A percentile compares a stretch with the other conserved stretches of the same genome.
Evolutionary conservation across 2,888 invertebrate genomes (phyloP).

Genomic region (Autographa pulchrina): DNA sequence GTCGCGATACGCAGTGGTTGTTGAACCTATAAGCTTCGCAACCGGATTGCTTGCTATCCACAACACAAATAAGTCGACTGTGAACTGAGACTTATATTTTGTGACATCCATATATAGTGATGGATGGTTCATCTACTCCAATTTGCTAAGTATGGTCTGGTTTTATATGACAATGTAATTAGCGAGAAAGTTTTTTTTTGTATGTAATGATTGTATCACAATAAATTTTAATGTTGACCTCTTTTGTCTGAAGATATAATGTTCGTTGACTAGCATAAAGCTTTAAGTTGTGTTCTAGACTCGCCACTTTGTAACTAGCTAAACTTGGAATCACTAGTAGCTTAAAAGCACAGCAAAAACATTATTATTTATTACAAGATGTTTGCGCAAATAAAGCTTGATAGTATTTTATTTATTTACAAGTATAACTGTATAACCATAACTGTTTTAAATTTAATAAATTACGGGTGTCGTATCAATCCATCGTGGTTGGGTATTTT

Average conservation of each 20-base stretch:
- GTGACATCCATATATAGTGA: neutral
- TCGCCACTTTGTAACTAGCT: neutral
- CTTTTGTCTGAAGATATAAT: neutral
- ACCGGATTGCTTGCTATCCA: constrained; percentile 18
- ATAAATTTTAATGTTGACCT: neutral
- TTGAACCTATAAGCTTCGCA: constrained; percentile 28
- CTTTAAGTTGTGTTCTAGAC: no score
- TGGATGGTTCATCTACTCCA: neutral
- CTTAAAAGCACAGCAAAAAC: neutral
- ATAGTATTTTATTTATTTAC: neutral
- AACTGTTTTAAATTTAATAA: neutral
- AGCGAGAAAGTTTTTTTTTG: neutral
- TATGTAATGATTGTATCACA: neutral
- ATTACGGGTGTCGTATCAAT: neutral
- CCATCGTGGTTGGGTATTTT: neutral
- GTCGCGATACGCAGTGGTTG: constrained; percentile 30
- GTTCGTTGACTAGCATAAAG: no score
- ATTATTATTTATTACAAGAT: neutral
- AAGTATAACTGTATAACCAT: neutral
- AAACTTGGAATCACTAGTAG: neutral
- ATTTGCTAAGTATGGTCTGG: neutral
- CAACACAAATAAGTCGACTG: neutral
- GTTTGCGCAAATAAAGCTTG: neutral
- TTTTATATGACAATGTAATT: neutral
- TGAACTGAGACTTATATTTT: neutral